Evolutionary conservation across 2,888 invertebrate genomes (phyloP).

Genomic region (Tachina fera): DNA sequence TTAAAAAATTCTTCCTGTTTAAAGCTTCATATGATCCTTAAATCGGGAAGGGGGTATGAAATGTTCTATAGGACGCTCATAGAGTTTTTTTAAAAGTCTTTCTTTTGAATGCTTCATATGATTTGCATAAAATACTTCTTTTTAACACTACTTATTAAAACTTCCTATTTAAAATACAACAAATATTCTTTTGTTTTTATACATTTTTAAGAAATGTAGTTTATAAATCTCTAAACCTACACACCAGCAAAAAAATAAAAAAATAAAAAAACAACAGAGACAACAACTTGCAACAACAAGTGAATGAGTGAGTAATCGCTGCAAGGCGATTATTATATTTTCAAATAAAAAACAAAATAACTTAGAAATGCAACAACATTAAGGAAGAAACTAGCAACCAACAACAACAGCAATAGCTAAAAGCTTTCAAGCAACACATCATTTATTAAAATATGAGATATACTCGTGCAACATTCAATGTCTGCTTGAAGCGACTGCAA

Average conservation of each 20-base stretch:
- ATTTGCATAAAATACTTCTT: neutral
- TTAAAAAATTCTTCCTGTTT: too few species aligned
- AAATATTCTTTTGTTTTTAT: neutral
- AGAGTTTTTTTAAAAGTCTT: too few species aligned
- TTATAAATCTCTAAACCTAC: constrained; percentile 10
- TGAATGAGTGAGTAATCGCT: constrained; percentile 54
- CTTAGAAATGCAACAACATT: constrained; percentile 57
- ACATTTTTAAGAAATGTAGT: neutral
- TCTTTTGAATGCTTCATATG: too few species aligned
- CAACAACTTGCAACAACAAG: constrained; percentile 48
- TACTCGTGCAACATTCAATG: constrained; percentile 27
- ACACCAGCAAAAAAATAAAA: neutral
- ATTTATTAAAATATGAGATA: constrained; percentile 48
- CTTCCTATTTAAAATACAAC: neutral
- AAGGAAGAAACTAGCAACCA: constrained; percentile 5
- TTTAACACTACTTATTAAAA: neutral
- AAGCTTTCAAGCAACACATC: constrained; percentile 36
- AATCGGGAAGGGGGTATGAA: too few species aligned
- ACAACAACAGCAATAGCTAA: constrained; percentile 11
- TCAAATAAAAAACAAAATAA: constrained; percentile 28
- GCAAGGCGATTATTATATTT: constrained; percentile 31
- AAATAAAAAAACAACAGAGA: neutral
- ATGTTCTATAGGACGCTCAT: too few species aligned
- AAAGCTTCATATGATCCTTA: too few species aligned
- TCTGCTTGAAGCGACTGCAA: constrained; percentile 13